Percentiles rank a stretch among this genome's conserved stretches.
phyloP scores from a whole-genome alignment of 2,888 invertebrate genomes.

The Acronicta aceris region DNA sequence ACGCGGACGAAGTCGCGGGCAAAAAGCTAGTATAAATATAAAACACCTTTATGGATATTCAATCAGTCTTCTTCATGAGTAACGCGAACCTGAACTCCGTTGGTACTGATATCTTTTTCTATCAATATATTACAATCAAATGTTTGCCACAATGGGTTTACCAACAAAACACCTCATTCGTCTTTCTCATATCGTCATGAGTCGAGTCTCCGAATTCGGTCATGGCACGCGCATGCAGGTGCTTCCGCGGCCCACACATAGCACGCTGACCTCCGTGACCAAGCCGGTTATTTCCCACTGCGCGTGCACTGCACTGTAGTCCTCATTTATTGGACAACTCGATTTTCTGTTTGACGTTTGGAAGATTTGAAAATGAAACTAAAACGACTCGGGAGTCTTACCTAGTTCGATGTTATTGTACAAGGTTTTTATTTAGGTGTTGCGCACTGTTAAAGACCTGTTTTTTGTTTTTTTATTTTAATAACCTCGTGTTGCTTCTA shows the following conservation, averaged over 20 bases:
- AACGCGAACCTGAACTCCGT: too few species aligned
- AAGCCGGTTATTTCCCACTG: slow-evolving; percentile 54
- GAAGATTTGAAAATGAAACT: slow-evolving; percentile 6
- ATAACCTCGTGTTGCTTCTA: too few species aligned
- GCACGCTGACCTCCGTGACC: slow-evolving; percentile 63
- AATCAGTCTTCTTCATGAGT: too few species aligned
- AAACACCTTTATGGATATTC: too few species aligned
- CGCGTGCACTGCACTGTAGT: slow-evolving; percentile 34
- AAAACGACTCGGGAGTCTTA: background rate
- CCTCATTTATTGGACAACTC: slow-evolving; percentile 14
- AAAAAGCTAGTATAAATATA: too few species aligned
- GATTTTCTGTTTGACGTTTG: slow-evolving; percentile 16
- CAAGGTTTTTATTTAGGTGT: background rate
- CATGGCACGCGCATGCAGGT: slow-evolving; percentile 71
- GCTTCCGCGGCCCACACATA: slow-evolving; percentile 72
- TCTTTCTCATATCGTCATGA: slow-evolving; percentile 19
- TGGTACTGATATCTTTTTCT: too few species aligned
- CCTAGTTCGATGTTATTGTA: background rate
- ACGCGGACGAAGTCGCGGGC: too few species aligned
- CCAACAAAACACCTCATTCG: slow-evolving; percentile 19
- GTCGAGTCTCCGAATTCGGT: slow-evolving; percentile 50
- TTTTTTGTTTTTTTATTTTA: background rate
- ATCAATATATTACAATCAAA: too few species aligned
- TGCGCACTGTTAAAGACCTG: background rate
- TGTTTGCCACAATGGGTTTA: slow-evolving; percentile 22